Evolutionary conservation across 2,888 invertebrate genomes (phyloP).

Genomic region (Nasonovia ribisnigri): DNA sequence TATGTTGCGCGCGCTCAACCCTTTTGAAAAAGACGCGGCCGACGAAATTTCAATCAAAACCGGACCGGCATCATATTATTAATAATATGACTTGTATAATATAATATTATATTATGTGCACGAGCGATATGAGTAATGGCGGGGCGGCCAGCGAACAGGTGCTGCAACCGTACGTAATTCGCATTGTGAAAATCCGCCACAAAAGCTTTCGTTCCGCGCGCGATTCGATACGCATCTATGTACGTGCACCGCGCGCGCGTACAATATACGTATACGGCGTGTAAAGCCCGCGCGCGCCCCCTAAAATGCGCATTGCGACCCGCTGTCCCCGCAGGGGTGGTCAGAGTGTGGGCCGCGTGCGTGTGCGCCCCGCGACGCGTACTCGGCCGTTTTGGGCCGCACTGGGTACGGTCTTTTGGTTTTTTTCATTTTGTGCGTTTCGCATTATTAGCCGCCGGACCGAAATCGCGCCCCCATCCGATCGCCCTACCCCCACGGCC

Average conservation of each 20-base stretch:
- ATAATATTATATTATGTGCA: background rate
- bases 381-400: background rate
- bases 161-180: constrained; percentile 62
- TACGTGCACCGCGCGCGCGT: background rate
- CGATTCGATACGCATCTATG: constrained; percentile 58
- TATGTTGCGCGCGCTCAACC: background rate
- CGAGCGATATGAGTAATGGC: constrained; percentile 35
- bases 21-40: background rate
- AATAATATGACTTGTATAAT: background rate
- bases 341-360: background rate
- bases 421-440: too few relatives aligned
- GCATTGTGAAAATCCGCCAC: constrained; percentile 60
- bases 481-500: background rate
- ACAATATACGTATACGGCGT: background rate
- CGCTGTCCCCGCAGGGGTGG: background rate
- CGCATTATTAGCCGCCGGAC: background rate
- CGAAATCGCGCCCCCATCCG: background rate
- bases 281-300: background rate
- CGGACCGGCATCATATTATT: background rate
- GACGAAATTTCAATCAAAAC: constrained; percentile 43
- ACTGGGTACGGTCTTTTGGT: background rate
- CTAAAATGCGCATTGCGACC: background rate
- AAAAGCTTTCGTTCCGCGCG: constrained; percentile 61
- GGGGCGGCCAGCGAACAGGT: constrained; percentile 46
- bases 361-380: background rate